phyloP scores from a whole-genome alignment of 2,888 invertebrate species.

The Caenorhabditis sp. region DNA sequence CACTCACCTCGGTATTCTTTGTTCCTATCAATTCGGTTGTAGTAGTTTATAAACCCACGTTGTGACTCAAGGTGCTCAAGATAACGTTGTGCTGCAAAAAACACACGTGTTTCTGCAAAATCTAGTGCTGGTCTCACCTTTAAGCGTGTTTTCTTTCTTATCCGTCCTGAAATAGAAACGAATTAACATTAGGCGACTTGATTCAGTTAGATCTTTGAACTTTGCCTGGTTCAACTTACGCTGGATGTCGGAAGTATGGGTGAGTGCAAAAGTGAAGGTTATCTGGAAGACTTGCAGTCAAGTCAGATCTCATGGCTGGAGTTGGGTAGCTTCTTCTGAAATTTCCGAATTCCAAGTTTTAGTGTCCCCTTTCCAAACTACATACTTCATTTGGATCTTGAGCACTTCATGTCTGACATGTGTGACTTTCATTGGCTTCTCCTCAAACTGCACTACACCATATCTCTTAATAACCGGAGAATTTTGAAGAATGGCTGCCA shows the following conservation, averaged over 20 bases:
- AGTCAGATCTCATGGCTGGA: conserved; percentile 8
- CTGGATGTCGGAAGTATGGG: conserved; percentile 19
- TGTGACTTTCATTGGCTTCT: conserved; percentile 17
- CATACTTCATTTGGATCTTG: conserved; percentile 47
- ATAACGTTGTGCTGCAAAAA: conserved; percentile 19
- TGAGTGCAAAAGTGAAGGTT: background rate
- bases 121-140: background rate
- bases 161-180: conserved; percentile 33
- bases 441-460: conserved; percentile 33
- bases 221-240: conserved; percentile 22
- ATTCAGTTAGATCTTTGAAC: background rate
- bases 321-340: conserved; percentile 24
- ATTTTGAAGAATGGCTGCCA: conserved; percentile 34
- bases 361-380: background rate
- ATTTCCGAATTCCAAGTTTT: background rate
- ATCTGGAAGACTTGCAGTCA: conserved; percentile 14
- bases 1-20: conserved; percentile 19
- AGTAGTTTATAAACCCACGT: conserved; percentile 1
- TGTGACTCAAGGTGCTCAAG: conserved; percentile 1
- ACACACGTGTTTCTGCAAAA: background rate
- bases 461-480: conserved; percentile 24
- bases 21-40: background rate
- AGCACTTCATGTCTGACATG: conserved; percentile 32
- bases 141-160: conserved; percentile 16
- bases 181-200: background rate